These are phyloP conservation scores for Periophthalmus modestus DNA, from an alignment of 2,113 vertebrate species.

Conservation along the genomic window DNA sequence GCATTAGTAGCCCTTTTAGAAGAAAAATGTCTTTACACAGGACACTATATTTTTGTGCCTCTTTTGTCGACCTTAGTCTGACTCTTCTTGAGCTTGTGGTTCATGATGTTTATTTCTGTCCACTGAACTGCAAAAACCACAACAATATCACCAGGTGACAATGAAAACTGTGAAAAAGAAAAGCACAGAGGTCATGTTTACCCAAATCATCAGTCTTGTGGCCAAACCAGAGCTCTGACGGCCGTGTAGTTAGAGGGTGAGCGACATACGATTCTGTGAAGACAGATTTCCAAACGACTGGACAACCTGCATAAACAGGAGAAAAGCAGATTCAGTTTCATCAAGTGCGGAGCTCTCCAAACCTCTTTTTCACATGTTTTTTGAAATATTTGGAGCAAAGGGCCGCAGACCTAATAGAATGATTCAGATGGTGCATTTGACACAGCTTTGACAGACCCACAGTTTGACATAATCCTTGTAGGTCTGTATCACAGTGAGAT, in stretches of 20 bases:
- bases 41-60: slow-evolving; percentile 31
- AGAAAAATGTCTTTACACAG: too few species aligned
- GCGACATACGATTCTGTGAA: slow-evolving; percentile 37
- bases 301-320: slow-evolving; percentile 15
- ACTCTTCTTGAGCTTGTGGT: slow-evolving; percentile 48
- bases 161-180: neutral
- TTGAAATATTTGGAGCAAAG: too few species aligned
- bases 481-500: too few species aligned
- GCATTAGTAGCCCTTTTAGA: too few species aligned
- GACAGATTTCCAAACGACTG: slow-evolving; percentile 37
- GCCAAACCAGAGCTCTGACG: slow-evolving; percentile 28
- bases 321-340: neutral
- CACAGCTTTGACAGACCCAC: too few species aligned
- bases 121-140: slow-evolving; percentile 40
- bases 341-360: too few species aligned
- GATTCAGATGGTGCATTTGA: too few species aligned
- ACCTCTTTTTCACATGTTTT: too few species aligned
- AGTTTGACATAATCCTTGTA: too few species aligned
- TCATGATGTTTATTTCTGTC: slow-evolving; percentile 55
- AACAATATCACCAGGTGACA: accelerated
- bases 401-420: too few species aligned
- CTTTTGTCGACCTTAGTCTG: slow-evolving; percentile 39
- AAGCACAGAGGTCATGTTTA: neutral
- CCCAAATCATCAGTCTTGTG: slow-evolving; percentile 52
- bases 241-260: slow-evolving; percentile 19